These are phyloP conservation scores for Thelaira solivaga DNA, from an alignment of 2,888 invertebrate species.

Conservation along the genomic window DNA sequence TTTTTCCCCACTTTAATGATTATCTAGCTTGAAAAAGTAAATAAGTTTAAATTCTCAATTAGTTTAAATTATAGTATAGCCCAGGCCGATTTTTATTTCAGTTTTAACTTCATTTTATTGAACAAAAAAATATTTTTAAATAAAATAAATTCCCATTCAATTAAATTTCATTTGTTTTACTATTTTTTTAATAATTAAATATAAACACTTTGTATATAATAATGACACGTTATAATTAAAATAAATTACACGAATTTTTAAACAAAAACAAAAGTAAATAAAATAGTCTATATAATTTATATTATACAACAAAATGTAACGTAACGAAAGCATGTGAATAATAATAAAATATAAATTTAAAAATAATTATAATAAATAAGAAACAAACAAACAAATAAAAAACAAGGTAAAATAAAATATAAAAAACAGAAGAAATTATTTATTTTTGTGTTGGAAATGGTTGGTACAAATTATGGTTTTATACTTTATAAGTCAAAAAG, in stretches of 20 bases:
- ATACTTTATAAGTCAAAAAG: no score
- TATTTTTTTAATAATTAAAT: neutral
- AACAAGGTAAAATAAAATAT: conserved; percentile 44
- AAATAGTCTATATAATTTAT: conserved; percentile 17
- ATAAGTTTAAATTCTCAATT: no score
- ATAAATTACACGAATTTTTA: conserved; percentile 59
- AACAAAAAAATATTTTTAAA: no score
- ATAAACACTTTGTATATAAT: conserved; percentile 49
- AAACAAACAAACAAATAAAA: conserved; percentile 26
- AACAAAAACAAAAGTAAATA: conserved; percentile 40
- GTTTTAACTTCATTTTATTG: no score
- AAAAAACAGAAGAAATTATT: neutral
- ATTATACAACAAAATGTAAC: conserved; percentile 10
- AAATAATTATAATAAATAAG: conserved; percentile 26
- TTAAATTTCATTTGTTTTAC: neutral
- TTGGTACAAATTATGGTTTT: no score
- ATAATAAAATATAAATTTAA: conserved; percentile 54
- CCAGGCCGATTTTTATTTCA: no score
- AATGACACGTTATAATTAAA: conserved; percentile 31
- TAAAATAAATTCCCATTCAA: neutral
- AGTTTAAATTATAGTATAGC: no score
- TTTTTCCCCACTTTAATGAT: no score
- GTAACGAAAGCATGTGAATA: conserved; percentile 52
- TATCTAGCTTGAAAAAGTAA: no score
- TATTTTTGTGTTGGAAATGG: neutral